These are phyloP conservation scores for Sebastes paucispinis DNA, from an alignment of 2,797 vertebrate genomes.

Conservation along the genomic window DNA sequence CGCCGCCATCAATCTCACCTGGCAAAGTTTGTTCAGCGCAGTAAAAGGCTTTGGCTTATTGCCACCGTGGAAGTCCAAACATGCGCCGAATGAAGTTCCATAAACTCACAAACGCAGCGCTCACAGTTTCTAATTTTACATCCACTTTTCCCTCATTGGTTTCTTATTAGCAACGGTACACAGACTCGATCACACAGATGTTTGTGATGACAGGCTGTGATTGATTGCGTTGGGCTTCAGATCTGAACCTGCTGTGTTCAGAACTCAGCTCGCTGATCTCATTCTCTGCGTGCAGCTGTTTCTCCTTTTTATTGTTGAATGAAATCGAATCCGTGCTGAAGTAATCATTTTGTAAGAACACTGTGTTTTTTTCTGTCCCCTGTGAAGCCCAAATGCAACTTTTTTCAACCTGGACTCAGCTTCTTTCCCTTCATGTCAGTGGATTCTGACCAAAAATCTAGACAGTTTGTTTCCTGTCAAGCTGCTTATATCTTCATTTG, in stretches of 20 bases:
- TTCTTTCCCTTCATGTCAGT: not conserved
- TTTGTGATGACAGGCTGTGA: conserved; percentile 26
- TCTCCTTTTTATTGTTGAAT: conserved; percentile 37
- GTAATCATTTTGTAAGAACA: conserved; percentile 21
- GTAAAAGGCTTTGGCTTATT: not conserved
- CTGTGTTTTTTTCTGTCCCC: not conserved
- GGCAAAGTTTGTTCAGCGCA: not conserved
- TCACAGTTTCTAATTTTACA: not conserved
- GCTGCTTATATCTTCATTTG: not conserved
- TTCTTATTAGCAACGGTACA: conserved; percentile 1
- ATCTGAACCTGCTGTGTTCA: conserved; percentile 32
- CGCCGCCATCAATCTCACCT: conserved; percentile 33
- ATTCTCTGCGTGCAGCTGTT: conserved; percentile 51
- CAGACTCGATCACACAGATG: conserved; percentile 21
- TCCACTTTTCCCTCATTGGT: not conserved
- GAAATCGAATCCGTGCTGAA: conserved; percentile 33
- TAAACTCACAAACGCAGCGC: not conserved
- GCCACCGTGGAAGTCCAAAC: not conserved
- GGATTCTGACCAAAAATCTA: not conserved
- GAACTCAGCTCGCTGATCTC: conserved; percentile 33
- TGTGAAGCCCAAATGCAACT: not conserved
- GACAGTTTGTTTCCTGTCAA: not conserved
- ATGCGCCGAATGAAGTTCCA: not conserved
- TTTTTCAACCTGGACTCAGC: not conserved
- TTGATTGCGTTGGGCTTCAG: conserved; percentile 38